These are phyloP conservation scores for Steinernema carpocapsae DNA, from an alignment of 2,888 invertebrate species.

Conservation along the genomic window DNA sequence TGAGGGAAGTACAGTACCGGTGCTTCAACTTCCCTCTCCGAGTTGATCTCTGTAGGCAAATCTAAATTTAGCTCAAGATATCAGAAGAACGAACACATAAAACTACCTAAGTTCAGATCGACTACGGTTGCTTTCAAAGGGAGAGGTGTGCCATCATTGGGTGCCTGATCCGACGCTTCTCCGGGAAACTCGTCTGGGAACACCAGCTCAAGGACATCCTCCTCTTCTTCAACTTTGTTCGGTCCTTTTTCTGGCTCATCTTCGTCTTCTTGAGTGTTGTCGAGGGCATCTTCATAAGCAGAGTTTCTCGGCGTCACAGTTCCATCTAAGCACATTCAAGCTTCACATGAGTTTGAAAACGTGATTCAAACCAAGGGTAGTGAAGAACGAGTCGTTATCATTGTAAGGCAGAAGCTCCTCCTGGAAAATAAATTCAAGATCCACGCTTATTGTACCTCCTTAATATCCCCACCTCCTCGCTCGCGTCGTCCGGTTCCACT, in stretches of 20 bases:
- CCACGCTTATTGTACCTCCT: neutral
- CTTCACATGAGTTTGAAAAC: too few relatives aligned
- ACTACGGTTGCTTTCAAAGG: conserved; percentile 20
- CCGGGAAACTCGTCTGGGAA: too few relatives aligned
- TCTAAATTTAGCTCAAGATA: neutral
- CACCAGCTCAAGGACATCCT: neutral
- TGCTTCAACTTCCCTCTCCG: neutral
- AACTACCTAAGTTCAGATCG: conserved; percentile 3
- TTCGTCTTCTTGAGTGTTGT: conserved; percentile 4
- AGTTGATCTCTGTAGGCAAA: neutral
- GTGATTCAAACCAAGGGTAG: neutral
- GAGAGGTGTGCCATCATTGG: too few relatives aligned
- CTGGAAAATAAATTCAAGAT: neutral
- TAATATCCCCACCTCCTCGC: neutral
- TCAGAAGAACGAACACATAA: neutral
- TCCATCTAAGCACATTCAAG: neutral
- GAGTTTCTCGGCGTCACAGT: neutral
- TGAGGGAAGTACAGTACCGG: neutral
- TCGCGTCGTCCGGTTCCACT: neutral
- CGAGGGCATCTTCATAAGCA: neutral
- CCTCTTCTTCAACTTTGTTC: neutral
- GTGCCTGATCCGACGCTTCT: too few relatives aligned
- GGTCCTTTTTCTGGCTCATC: neutral
- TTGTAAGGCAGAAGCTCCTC: neutral
- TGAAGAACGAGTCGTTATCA: conserved; percentile 4